Base-by-base conservation (phyloP, 2,888 invertebrate genomes). In the Watsonalla binaria region DNA sequence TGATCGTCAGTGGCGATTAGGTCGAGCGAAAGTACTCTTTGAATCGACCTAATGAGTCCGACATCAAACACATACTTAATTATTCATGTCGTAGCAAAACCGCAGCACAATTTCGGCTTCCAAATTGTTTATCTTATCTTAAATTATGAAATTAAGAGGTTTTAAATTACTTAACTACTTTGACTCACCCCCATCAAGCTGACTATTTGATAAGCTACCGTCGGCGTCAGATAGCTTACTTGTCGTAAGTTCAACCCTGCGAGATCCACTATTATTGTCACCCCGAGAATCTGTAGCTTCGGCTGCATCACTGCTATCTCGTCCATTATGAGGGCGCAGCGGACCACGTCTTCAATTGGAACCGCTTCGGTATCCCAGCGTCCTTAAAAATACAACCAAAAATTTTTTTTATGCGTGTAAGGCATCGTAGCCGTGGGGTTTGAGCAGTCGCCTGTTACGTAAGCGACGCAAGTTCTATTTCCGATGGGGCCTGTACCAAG, bases 241-340 rank as follows among this genome's bases (percentile, higher is more conserved):
- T 89, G 89, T 6, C 78, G 61, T 45, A 89, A 56, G 47, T 77
- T 80, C 6, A 90, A 66, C 0, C 86, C 90, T 6, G 84, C 82
- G 11, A 90, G 67, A 66, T 90, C 90, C n/a, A 90, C 84, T 5
- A 90, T 72, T 37, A 89, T 82, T 51, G 89, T 88, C 48, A 85
- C 81, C 6, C 90, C 90, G 6, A 90, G 72, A 58, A 90, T 84
- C 66, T 90, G 90, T 4, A 90, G 68, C 54, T 84, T 84, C 2
- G 90, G 90, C 61, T 89, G 88, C 84, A 87, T 79, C 6, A 77
- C 70, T 0, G 84, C 87, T 53, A 90, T 68, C 59, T 90, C 89
- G 47, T 87, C 86, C 89, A 90, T 87, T 0, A 88, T 60, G 0
- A 89, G 66, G 0, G 89, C 90, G 33, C 80, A 78, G 0, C 89